phyloP scores from a whole-genome alignment of 2,888 invertebrate genomes.

The Mechanitis messenoides region DNA sequence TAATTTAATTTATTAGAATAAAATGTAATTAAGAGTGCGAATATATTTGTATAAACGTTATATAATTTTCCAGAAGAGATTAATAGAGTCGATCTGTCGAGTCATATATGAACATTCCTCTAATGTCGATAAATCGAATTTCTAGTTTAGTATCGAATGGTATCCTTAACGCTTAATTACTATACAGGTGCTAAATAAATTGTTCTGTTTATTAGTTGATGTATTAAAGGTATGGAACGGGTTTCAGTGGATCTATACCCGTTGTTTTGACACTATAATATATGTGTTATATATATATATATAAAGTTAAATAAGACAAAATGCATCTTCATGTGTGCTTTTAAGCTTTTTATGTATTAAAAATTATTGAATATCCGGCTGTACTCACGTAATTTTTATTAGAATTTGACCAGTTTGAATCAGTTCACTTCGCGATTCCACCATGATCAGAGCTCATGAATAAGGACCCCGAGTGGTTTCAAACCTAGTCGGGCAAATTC shows the following conservation, averaged over 20 bases:
- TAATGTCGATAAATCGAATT: slow-evolving; percentile 23
- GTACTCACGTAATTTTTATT: too few species aligned
- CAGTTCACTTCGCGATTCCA: too few species aligned
- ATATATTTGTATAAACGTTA: slow-evolving; percentile 9
- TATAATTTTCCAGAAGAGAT: slow-evolving; percentile 6
- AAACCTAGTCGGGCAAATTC: too few species aligned
- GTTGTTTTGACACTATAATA: slow-evolving; percentile 18
- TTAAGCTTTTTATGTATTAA: too few species aligned
- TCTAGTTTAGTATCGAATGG: slow-evolving; percentile 18
- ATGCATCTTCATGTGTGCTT: not conserved
- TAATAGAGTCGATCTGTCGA: slow-evolving; percentile 8
- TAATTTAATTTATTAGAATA: slow-evolving; percentile 10
- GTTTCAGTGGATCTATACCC: slow-evolving; percentile 16
- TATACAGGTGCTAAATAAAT: slow-evolving; percentile 31
- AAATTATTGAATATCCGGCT: too few species aligned
- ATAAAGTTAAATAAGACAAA: slow-evolving; percentile 8
- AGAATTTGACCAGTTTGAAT: too few species aligned
- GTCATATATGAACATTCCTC: slow-evolving; percentile 9
- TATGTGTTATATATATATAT: slow-evolving; percentile 13
- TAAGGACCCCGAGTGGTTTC: too few species aligned
- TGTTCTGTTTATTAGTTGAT: slow-evolving; percentile 29
- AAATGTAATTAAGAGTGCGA: slow-evolving; percentile 14
- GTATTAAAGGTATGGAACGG: slow-evolving; percentile 16
- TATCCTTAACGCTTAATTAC: slow-evolving; percentile 27
- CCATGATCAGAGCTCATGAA: too few species aligned